Conservation (phyloP, 2,113 vertebrate genomes). For the Rhombomys opimus region DNA sequence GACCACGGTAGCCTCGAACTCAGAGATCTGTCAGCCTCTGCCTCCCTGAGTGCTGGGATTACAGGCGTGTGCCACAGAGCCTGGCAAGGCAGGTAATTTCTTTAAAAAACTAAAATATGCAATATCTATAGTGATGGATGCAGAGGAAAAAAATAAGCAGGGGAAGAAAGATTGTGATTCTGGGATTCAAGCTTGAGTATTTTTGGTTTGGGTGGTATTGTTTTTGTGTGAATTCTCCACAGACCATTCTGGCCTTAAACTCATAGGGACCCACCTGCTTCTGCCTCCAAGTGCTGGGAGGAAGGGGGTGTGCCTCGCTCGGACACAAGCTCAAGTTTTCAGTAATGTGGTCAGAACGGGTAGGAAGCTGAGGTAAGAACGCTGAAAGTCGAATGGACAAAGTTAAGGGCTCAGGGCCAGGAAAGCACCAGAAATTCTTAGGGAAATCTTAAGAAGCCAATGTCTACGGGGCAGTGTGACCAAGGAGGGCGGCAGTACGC, state of each 20-base stretch:
- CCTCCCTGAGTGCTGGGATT: too few relatives aligned
- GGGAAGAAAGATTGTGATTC: not conserved
- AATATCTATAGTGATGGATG: not conserved
- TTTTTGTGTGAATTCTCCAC: not conserved
- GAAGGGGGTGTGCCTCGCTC: too few relatives aligned
- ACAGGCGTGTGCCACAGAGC: too few relatives aligned
- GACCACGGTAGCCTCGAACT: too few relatives aligned
- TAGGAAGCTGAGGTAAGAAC: not conserved
- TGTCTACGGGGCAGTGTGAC: not conserved
- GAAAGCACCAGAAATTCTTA: constrained; percentile 14
- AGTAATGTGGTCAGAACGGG: not conserved
- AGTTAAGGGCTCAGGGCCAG: not conserved
- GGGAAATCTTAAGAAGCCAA: not conserved
- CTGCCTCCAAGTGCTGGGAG: not conserved
- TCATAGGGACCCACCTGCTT: too few relatives aligned
- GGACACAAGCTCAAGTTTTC: not conserved
- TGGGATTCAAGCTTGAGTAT: not conserved
- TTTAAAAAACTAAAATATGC: not conserved
- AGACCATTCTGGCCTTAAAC: not conserved
- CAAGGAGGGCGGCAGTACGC: not conserved
- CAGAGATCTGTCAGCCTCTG: too few relatives aligned
- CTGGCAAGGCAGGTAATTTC: not conserved
- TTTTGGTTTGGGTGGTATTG: not conserved
- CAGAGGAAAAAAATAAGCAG: not conserved
- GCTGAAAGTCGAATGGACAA: not conserved